A percentile compares a stretch with the other conserved stretches of the same genome.
Evolutionary conservation across 2,113 vertebrate species (phyloP).

Genomic region (Raja brachyura): DNA sequence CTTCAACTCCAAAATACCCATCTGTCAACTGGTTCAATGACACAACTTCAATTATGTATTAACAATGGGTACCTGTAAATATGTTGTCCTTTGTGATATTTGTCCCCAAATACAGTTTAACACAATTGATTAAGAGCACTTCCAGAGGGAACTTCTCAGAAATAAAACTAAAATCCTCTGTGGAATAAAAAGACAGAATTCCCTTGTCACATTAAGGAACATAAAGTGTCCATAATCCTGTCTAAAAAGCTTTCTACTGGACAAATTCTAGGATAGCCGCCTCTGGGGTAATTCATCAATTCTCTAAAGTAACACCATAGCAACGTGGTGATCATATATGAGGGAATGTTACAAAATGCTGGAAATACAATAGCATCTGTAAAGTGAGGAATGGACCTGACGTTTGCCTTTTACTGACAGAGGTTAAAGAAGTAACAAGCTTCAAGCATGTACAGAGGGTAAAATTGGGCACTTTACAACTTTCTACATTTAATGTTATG

Average conservation of each 20-base stretch:
- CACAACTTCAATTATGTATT: not conserved
- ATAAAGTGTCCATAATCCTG: not conserved
- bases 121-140: not conserved
- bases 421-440: no score
- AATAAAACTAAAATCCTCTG: not conserved
- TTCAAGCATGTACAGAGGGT: no score
- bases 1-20: not conserved
- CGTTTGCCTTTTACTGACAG: no score
- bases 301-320: not conserved
- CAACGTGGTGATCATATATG: not conserved
- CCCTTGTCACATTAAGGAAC: not conserved
- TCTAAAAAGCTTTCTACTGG: not conserved
- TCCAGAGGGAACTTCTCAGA: not conserved
- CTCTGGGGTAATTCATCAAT: not conserved
- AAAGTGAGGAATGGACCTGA: no score
- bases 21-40: not conserved
- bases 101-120: not conserved
- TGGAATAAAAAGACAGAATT: not conserved
- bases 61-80: not conserved
- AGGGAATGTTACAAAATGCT: not conserved
- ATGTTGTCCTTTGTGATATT: not conserved
- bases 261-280: no score
- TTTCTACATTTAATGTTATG: no score
- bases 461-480: no score
- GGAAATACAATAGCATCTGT: no score